Evolutionary conservation across 92 coral and sea anemone genomes (phyloP), one percentile per base, ranked within the genome.

Genomic region (Zoanthus gigantus): DNA sequence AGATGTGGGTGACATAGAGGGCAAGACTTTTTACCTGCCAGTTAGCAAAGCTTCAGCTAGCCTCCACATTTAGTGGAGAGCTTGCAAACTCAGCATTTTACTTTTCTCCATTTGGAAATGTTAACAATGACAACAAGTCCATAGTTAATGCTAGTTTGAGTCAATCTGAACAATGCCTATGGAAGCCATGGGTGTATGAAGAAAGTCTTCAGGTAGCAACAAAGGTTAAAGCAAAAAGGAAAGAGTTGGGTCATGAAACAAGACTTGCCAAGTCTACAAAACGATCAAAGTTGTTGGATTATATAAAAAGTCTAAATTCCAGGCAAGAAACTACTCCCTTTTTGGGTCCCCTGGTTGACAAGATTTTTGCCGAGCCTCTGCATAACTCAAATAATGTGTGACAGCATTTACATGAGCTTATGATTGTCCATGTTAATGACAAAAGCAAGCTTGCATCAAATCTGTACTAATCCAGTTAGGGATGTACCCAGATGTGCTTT

Each of bases 101-200:
- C 78, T 86, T 86, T 90, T 90, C 93, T 15, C 75, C 93, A 54
- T 90, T 79, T 85, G 93, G 87, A 3, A 90, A 90, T 81, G 93
- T 93, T 12, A 88, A 76, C 52, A 65, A 72, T 68, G 77, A 83
- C 87, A 89, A 83, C 47, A 78, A 83, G 77, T 15, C 53, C 16
- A 63, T 63, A 9, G 52, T 82, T 13, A 72, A 72, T 90, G 88
- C 88, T 11, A 53, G 79, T 29, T 60, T 92, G 48, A 91, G 95
- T 71, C 47, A 28, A 8, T 71, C 75, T 7, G 12, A 5, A 4
- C 45, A 32, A 4, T 71, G 2, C 47, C 17, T 30, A 6, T 30
- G 45, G 75, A 71, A 32, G 17, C 75, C 75, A 71, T 71, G 75
- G 75, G 7, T 11, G 47, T 71, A 71, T 71, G 76, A 9, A 9